Conservation (phyloP, 2,113 vertebrate genomes). For the Xyrauchen texanus region DNA sequence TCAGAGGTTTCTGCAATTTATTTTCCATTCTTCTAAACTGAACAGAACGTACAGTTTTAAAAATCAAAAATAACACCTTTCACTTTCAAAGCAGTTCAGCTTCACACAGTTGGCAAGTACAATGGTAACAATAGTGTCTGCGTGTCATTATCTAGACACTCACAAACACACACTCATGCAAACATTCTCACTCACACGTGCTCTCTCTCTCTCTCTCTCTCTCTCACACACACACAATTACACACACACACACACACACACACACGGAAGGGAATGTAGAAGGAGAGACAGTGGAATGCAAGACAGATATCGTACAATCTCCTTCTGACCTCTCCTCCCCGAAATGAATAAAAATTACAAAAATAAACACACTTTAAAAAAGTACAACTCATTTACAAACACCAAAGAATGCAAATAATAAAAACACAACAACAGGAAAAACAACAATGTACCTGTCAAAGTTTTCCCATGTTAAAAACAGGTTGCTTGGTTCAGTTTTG, state of each 20-base stretch:
- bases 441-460: constrained; percentile 61
- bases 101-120: constrained; percentile 58
- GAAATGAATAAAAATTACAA: constrained; percentile 37
- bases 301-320: constrained; percentile 51
- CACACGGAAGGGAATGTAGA: constrained; percentile 70
- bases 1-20: constrained; percentile 59
- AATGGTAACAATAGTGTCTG: constrained; percentile 50
- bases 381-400: constrained; percentile 42
- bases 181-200: not conserved
- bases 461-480: constrained; percentile 64
- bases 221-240: constrained; percentile 39
- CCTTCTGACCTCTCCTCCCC: constrained; percentile 42
- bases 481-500: constrained; percentile 69
- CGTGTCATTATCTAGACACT: constrained; percentile 20
- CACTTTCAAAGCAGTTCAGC: constrained; percentile 53
- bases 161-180: constrained; percentile 28
- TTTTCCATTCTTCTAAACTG: constrained; percentile 58
- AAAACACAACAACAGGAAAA: constrained; percentile 55
- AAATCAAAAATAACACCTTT: constrained; percentile 56
- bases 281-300: constrained; percentile 66
- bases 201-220: too few relatives aligned
- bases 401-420: constrained; percentile 34
- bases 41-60: constrained; percentile 55
- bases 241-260: constrained; percentile 52
- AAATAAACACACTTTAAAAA: constrained; percentile 44